Evolutionary conservation across 2,113 vertebrate genomes (phyloP).

Genomic region (Anser brachyrhynchus): DNA sequence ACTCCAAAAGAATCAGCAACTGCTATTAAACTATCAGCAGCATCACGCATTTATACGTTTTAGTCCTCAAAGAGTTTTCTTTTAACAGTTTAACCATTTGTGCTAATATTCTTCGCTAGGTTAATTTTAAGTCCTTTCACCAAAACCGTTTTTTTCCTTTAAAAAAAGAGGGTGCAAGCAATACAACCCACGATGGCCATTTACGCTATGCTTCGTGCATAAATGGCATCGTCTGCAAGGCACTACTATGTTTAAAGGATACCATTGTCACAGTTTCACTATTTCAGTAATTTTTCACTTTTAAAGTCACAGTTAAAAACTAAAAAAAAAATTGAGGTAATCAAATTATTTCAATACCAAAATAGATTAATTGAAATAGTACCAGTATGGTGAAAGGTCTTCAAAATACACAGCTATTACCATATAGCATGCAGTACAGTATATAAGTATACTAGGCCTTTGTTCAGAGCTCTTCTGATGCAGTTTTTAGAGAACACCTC

Average conservation of each 20-base stretch:
- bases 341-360: constrained; percentile 77
- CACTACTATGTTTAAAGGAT: constrained; percentile 75
- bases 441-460: constrained; percentile 34
- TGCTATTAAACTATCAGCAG: constrained; percentile 37
- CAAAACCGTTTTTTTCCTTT: constrained; percentile 77
- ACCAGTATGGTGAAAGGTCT: constrained; percentile 93
- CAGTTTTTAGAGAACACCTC: constrained; percentile 70
- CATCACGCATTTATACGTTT: constrained; percentile 60
- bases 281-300: constrained; percentile 66
- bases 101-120: constrained; percentile 71
- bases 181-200: constrained; percentile 60
- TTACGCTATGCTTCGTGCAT: constrained; percentile 21
- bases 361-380: constrained; percentile 68
- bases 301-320: constrained; percentile 85
- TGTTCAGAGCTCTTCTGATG: constrained; percentile 26
- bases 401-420: constrained; percentile 63
- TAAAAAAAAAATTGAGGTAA: constrained; percentile 80
- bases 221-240: constrained; percentile 75
- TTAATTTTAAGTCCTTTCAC: constrained; percentile 87
- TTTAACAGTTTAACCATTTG: constrained; percentile 51
- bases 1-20: constrained; percentile 50
- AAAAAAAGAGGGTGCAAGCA: constrained; percentile 30
- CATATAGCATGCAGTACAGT: constrained; percentile 69
- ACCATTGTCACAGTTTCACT: constrained; percentile 71
- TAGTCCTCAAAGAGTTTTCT: constrained; percentile 79